These are phyloP conservation scores for Sparidentex hasta DNA, from an alignment of 2,797 vertebrate species.

Conservation along the genomic window DNA sequence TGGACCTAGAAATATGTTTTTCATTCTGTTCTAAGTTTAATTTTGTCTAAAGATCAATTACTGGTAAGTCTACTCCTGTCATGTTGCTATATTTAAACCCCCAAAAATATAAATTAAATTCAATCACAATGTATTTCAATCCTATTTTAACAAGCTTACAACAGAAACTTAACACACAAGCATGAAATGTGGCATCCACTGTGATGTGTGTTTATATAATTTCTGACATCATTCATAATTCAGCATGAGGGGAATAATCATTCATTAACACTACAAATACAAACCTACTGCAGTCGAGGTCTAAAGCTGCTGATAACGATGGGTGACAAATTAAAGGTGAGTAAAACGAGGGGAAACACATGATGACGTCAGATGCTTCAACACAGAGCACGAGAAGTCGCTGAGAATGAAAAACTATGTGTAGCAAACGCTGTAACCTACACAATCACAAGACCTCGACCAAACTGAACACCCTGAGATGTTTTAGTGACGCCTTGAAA, in stretches of 20 bases:
- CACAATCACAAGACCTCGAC: neutral
- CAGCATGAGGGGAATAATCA: neutral
- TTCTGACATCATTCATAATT: neutral
- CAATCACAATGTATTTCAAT: neutral
- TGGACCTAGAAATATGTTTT: neutral
- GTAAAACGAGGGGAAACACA: neutral
- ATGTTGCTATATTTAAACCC: too few relatives aligned
- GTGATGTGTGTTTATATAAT: neutral
- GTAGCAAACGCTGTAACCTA: neutral
- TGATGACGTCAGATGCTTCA: neutral
- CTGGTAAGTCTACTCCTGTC: too few relatives aligned
- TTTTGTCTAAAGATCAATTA: neutral
- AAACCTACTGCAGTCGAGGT: neutral
- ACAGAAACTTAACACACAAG: neutral
- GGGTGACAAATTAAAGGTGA: conserved; percentile 45
- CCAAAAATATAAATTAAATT: neutral
- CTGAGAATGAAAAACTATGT: neutral
- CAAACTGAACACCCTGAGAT: neutral
- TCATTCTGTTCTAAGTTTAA: neutral
- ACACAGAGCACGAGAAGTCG: neutral
- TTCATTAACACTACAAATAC: conserved; percentile 1
- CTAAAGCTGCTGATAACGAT: conserved; percentile 23
- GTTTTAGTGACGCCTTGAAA: neutral
- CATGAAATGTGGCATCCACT: neutral
- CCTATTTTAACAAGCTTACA: neutral